phyloP scores from a whole-genome alignment of 2,888 invertebrate genomes.

The Temnothorax ravouxi region DNA sequence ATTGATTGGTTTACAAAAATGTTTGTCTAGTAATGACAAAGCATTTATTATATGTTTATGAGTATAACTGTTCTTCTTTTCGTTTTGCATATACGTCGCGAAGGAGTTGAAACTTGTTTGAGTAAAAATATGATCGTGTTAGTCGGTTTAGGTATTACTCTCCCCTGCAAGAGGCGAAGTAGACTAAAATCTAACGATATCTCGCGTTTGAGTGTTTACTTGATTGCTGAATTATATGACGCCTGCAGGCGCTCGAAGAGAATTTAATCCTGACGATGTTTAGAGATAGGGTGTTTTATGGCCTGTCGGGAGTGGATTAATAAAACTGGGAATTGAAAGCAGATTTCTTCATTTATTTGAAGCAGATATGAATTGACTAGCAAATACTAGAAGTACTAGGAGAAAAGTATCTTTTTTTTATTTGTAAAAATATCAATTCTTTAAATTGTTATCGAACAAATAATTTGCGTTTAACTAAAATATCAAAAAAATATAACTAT shows the following conservation, averaged over 20 bases:
- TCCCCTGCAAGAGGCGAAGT: neutral
- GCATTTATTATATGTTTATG: neutral
- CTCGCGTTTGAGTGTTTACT: conserved; percentile 29
- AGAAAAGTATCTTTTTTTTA: neutral
- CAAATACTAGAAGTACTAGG: neutral
- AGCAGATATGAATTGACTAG: neutral
- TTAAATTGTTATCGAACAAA: neutral
- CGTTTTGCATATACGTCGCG: neutral
- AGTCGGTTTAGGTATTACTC: neutral
- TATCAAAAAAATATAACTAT: neutral
- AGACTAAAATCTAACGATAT: neutral
- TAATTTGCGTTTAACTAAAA: neutral
- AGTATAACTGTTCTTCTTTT: neutral
- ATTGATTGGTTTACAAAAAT: neutral
- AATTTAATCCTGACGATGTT: conserved; percentile 43
- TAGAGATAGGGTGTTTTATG: conserved; percentile 24
- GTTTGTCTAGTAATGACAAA: neutral
- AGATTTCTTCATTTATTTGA: conserved; percentile 4
- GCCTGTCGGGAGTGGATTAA: conserved; percentile 25
- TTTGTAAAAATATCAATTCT: neutral
- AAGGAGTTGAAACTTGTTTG: neutral
- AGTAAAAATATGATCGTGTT: neutral
- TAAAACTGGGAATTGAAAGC: conserved; percentile 37
- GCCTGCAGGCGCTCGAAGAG: conserved; percentile 22
- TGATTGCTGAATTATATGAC: conserved; percentile 46